Percentiles rank a stretch among this genome's conserved stretches.
Evolutionary conservation across 1,140 invertebrate genomes (phyloP).

Genomic region (Bombyx mori): DNA sequence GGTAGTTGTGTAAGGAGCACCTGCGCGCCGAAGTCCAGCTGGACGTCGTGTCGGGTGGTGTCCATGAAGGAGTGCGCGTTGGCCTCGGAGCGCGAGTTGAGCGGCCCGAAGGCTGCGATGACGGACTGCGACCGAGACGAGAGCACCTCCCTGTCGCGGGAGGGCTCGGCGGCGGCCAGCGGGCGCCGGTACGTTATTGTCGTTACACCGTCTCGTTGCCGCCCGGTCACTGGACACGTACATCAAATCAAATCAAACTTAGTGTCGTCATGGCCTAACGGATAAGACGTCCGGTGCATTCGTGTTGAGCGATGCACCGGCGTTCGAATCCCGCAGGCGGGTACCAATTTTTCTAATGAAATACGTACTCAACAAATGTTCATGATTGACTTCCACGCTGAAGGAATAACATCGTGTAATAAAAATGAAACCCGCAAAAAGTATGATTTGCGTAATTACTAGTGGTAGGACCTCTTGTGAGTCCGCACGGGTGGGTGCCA

Average conservation of each 20-base stretch:
- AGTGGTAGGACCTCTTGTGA: no score
- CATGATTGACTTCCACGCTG: no score
- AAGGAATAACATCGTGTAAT: no score
- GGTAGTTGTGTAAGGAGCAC: constrained; percentile 18
- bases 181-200: constrained; percentile 85
- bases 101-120: constrained; percentile 89
- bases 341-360: no score
- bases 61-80: constrained; percentile 85
- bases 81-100: constrained; percentile 85
- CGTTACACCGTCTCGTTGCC: constrained; percentile 84
- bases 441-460: no score
- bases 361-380: no score
- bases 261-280: no score
- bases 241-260: neutral
- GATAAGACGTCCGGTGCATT: no score
- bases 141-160: constrained; percentile 79
- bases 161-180: constrained; percentile 80
- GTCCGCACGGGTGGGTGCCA: no score
- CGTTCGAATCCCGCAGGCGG: no score
- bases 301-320: no score
- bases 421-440: no score
- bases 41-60: constrained; percentile 81
- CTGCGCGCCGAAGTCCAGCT: constrained; percentile 79
- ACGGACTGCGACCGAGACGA: constrained; percentile 78
- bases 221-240: constrained; percentile 73